A percentile compares a stretch with the other conserved stretches of the same genome.
Conservation (phyloP, 2,797 vertebrate species). For the Chelon auratus region DNA sequence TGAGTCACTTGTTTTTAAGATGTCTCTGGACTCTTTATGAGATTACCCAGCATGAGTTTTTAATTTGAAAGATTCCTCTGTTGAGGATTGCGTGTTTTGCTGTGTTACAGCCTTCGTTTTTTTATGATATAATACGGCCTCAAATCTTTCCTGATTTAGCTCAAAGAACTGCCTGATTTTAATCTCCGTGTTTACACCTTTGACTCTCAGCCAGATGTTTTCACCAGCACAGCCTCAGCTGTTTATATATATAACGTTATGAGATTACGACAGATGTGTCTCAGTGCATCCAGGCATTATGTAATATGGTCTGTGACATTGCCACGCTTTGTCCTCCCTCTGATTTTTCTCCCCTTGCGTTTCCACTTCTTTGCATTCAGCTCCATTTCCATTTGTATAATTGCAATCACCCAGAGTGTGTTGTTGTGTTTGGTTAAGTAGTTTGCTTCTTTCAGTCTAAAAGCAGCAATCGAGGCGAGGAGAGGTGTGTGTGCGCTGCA, state of each 20-base stretch:
- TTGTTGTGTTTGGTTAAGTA: slow-evolving; percentile 3
- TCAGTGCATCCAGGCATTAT: slow-evolving; percentile 5
- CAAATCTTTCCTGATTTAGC: not conserved
- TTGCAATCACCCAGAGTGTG: slow-evolving; percentile 15
- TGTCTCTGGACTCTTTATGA: not conserved
- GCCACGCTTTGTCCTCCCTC: not conserved
- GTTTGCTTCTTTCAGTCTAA: too few relatives aligned
- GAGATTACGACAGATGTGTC: slow-evolving; percentile 23
- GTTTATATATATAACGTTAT: slow-evolving; percentile 14
- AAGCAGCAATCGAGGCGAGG: not conserved
- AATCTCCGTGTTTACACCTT: slow-evolving; percentile 20
- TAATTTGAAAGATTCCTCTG: too few relatives aligned
- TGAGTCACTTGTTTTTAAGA: too few relatives aligned
- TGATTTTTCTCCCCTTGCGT: not conserved
- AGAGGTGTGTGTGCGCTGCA: slow-evolving; percentile 29
- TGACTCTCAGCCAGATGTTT: slow-evolving; percentile 24
- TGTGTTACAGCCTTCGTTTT: not conserved
- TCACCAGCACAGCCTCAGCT: slow-evolving; percentile 22
- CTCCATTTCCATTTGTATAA: slow-evolving; percentile 20
- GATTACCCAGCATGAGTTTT: slow-evolving; percentile 1
- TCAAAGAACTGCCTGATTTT: not conserved
- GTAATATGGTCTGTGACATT: slow-evolving; percentile 11
- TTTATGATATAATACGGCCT: not conserved
- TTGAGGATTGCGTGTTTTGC: too few relatives aligned
- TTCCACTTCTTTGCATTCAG: not conserved